Percentiles rank a stretch among this genome's conserved stretches.
These are phyloP conservation scores for Pomacea maculata DNA, from an alignment of 1,140 invertebrate species.

Conservation along the genomic window DNA sequence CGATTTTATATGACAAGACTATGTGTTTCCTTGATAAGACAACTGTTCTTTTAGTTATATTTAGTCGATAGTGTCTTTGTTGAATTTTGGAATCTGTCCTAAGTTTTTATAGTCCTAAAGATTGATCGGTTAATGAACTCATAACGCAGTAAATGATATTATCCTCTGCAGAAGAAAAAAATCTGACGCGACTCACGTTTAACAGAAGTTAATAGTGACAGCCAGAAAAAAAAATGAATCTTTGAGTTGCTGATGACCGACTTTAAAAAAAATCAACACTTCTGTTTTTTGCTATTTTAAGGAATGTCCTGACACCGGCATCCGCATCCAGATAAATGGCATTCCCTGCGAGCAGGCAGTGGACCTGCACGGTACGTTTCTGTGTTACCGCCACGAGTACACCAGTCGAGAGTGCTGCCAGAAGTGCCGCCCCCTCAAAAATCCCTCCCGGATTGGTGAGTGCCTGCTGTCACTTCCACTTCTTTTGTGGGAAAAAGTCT, in stretches of 20 bases:
- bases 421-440: slow-evolving; percentile 42
- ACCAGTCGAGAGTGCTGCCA: slow-evolving; percentile 50
- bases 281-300: slow-evolving; percentile 2
- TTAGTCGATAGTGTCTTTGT: too few species aligned
- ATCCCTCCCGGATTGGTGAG: slow-evolving; percentile 35
- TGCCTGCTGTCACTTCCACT: background rate
- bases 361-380: slow-evolving; percentile 39
- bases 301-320: slow-evolving; percentile 42
- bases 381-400: slow-evolving; percentile 55
- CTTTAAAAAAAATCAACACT: background rate
- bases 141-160: too few species aligned
- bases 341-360: slow-evolving; percentile 47
- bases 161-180: too few species aligned
- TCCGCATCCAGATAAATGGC: slow-evolving; percentile 47
- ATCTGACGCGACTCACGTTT: too few species aligned
- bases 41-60: too few species aligned
- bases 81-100: too few species aligned
- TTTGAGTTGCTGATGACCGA: background rate
- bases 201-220: too few species aligned
- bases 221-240: background rate
- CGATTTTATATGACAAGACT: too few species aligned
- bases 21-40: too few species aligned
- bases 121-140: too few species aligned
- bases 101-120: too few species aligned
- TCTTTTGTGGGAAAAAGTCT: too few species aligned